Evolutionary conservation across 2,888 invertebrate genomes (phyloP).

Genomic region (Acronicta aceris): DNA sequence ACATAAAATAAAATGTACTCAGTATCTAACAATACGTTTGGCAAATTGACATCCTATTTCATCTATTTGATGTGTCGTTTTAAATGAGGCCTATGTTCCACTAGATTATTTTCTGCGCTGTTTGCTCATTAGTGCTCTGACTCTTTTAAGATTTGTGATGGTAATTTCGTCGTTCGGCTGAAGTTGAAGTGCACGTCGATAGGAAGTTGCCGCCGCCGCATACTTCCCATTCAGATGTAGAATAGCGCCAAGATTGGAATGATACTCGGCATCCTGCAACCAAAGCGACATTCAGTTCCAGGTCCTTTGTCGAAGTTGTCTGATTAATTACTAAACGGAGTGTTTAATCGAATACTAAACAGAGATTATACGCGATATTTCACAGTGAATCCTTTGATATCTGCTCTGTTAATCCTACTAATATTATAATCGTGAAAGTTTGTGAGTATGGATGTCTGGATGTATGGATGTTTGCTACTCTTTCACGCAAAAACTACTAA

Average conservation of each 20-base stretch:
- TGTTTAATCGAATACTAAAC: conserved; percentile 13
- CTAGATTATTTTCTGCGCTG: conserved; percentile 74
- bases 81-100: conserved; percentile 41
- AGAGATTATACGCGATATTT: conserved; percentile 7
- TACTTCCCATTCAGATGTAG: conserved; percentile 97
- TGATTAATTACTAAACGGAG: conserved; percentile 27
- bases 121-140: conserved; percentile 78
- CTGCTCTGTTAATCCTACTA: not conserved
- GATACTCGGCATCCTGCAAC: conserved; percentile 94
- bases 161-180: conserved; percentile 97
- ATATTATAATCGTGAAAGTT: too few species aligned
- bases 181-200: conserved; percentile 94
- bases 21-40: conserved; percentile 73
- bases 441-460: too few species aligned
- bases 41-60: conserved; percentile 82
- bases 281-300: conserved; percentile 45
- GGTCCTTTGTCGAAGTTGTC: conserved; percentile 19
- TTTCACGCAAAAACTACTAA: too few species aligned
- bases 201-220: conserved; percentile 95
- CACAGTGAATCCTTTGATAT: not conserved
- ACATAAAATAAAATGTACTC: conserved; percentile 59
- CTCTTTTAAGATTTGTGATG: conserved; percentile 94
- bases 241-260: conserved; percentile 98
- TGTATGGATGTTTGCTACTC: too few species aligned
- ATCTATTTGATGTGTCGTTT: conserved; percentile 56